Evolutionary conservation across 2,797 vertebrate species (phyloP), one percentile per base, ranked within the genome.

Genomic region (Scomberomorus guttatus): DNA sequence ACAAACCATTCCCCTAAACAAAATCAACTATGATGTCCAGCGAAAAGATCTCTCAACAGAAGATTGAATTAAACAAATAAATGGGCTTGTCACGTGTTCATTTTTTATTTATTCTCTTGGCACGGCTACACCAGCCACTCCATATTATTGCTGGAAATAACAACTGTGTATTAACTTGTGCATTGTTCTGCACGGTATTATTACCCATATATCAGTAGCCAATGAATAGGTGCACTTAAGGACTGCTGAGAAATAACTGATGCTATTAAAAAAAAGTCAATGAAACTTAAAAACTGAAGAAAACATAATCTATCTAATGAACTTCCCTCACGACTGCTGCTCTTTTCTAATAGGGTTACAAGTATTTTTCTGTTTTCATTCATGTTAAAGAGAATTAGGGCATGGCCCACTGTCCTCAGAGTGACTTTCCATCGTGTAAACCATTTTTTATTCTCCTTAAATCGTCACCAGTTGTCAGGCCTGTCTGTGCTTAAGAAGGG

Each of bases 1-100:
- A 88, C 90, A 76, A 90, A 89, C 65, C 83, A 77, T 91, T 85
- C 80, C 86, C 80, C 82, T 82, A 89, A 89, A 92, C 86, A 90
- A 91, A 90, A 91, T 93, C 89, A 90, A 65, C 79, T 71, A 62
- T 70, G 81, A 92, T 87, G 87, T 90, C 82, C 80, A 72, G 74
- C 27, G 27, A 86, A 90, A 82, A 90, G 60, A 82, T 72, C 70
- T 82, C 79, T 90, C 83, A 89, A 74, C 78, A 82, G 48, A 64
- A 87, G 86, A 90, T 82, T 94, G 75, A 92, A 87, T 90, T 85
- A 86, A 91, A 91, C 72, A 89, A 77, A 88, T 86, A 89, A 90
- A 90, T 89, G 78, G 70, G 48, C 80, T 92, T 90, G 87, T 87
- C 89, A 89, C 58, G 68, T 85, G 87, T 90, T 85, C 59, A 72